phyloP scores from a whole-genome alignment of 2,797 vertebrate genomes.

The Bovichtus diacanthus region DNA sequence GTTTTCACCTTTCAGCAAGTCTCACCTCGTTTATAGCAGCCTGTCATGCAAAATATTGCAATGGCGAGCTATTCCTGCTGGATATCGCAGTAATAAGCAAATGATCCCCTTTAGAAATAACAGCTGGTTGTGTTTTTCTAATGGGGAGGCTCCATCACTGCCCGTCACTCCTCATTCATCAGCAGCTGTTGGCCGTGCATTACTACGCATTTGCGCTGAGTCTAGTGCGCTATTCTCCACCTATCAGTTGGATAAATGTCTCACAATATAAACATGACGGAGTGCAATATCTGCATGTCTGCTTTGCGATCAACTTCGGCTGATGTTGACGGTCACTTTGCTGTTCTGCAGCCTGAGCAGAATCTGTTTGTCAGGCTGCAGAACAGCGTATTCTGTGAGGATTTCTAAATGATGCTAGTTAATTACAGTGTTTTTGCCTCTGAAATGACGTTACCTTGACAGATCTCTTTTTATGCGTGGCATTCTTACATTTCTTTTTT shows the following conservation, averaged over 20 bases:
- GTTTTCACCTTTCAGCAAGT: conserved; percentile 37
- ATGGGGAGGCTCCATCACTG: conserved; percentile 63
- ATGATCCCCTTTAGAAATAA: conserved; percentile 74
- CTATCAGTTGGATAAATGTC: conserved; percentile 15
- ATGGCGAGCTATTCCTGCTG: conserved; percentile 51
- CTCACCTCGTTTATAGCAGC: conserved; percentile 7
- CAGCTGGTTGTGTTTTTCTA: conserved; percentile 80
- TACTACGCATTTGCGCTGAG: conserved; percentile 33
- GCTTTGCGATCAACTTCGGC: background rate
- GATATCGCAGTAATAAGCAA: conserved; percentile 71
- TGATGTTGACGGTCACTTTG: no score
- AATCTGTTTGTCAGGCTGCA: background rate
- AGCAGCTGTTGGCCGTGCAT: conserved; percentile 75
- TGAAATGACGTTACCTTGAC: background rate
- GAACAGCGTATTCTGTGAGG: background rate
- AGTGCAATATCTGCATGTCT: background rate
- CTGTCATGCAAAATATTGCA: conserved; percentile 32
- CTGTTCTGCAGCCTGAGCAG: background rate
- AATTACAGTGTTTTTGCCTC: background rate
- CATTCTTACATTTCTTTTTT: background rate
- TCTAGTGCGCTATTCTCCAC: conserved; percentile 25
- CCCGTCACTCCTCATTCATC: conserved; percentile 74
- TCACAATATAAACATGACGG: background rate
- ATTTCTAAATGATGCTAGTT: background rate
- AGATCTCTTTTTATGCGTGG: conserved; percentile 8